These are phyloP conservation scores for Drosophila anomalipes DNA, from an alignment of 2,888 invertebrate genomes.

Conservation along the genomic window DNA sequence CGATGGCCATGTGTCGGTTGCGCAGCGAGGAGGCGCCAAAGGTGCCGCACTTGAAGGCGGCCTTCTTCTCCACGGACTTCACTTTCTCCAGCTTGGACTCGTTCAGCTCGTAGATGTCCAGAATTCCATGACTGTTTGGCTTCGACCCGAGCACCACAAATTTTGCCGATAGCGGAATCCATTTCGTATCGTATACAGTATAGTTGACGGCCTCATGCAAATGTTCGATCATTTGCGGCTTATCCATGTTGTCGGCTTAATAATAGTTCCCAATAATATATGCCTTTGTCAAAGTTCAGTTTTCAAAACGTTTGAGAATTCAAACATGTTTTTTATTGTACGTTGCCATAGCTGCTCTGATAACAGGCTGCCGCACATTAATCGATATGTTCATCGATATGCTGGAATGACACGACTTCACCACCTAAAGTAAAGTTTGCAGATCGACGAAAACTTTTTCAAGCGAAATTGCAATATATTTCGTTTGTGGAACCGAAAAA, in stretches of 20 bases:
- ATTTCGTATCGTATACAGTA: conserved; percentile 96
- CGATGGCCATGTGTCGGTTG: conserved; percentile 93
- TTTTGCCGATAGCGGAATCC: conserved; percentile 98
- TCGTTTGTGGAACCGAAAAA: too few species aligned
- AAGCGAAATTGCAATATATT: too few species aligned
- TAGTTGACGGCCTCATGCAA: conserved; percentile 93
- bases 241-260: conserved; percentile 87
- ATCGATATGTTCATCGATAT: conserved; percentile 1
- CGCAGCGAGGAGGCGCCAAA: conserved; percentile 95
- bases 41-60: conserved; percentile 95
- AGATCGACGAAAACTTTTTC: too few species aligned
- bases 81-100: conserved; percentile 90
- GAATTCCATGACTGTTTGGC: conserved; percentile 93
- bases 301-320: conserved; percentile 13
- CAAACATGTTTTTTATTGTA: conserved; percentile 23
- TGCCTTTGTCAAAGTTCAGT: conserved; percentile 10
- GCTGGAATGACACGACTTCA: background rate
- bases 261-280: background rate
- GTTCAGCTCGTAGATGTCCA: conserved; percentile 92
- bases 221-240: conserved; percentile 96
- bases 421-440: too few species aligned
- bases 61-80: conserved; percentile 91
- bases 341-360: conserved; percentile 38
- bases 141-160: conserved; percentile 95
- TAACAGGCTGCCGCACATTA: background rate